These are phyloP conservation scores for Copsychus sechellarum DNA, from an alignment of 2,113 vertebrate genomes.

Conservation along the genomic window DNA sequence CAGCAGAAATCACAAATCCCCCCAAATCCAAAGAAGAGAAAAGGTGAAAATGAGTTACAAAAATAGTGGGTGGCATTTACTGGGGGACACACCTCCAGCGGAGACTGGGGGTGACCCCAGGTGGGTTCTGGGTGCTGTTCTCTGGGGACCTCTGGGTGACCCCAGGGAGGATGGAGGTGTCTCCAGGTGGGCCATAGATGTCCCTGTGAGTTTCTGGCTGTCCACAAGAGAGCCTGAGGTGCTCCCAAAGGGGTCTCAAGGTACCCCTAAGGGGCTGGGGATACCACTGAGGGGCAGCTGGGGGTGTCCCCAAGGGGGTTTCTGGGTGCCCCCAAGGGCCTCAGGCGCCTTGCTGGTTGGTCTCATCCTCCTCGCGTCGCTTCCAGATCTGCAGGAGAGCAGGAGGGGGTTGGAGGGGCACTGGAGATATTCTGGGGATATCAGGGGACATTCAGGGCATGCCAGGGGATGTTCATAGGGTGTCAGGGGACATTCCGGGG, in stretches of 20 bases:
- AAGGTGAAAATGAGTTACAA: not conserved
- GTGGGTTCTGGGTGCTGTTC: not conserved
- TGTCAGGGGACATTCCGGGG: not conserved
- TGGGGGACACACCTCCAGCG: not conserved
- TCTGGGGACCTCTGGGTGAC: not conserved
- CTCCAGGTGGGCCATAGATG: not conserved
- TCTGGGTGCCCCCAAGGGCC: not conserved
- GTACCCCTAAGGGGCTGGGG: not conserved
- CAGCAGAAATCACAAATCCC: rapidly evolving
- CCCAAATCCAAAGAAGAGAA: not conserved
- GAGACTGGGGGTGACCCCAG: not conserved
- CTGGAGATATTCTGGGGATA: too few relatives aligned
- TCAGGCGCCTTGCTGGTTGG: slow-evolving; percentile 86
- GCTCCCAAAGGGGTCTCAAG: not conserved
- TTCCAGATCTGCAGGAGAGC: slow-evolving; percentile 90
- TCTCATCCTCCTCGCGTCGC: slow-evolving; percentile 81
- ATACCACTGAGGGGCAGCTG: not conserved
- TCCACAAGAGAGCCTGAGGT: rapidly evolving
- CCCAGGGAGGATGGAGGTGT: too few relatives aligned
- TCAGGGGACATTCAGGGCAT: not conserved
- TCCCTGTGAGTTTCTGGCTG: not conserved
- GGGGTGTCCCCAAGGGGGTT: not conserved
- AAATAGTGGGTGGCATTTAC: not conserved
- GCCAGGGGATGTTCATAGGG: rapidly evolving
- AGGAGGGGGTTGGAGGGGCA: not conserved